A percentile compares a stretch with the other conserved stretches of the same genome.
These are phyloP conservation scores for Gymnogyps californianus DNA, from an alignment of 2,113 vertebrate species.

Conservation along the genomic window DNA sequence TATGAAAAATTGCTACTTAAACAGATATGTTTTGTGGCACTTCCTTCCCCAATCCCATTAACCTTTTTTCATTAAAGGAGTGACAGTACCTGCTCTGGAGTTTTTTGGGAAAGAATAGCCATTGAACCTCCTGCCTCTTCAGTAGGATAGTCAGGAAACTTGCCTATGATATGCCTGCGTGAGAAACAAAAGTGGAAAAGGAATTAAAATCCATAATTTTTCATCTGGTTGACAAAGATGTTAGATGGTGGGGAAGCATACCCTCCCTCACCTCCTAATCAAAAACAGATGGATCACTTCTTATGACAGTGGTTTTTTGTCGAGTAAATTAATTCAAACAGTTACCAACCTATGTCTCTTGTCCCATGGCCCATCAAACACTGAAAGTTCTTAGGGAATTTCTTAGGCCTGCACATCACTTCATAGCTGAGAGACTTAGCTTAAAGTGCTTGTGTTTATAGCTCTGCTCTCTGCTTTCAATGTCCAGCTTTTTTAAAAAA, in stretches of 20 bases:
- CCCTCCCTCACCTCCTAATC: no score
- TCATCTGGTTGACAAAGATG: not conserved
- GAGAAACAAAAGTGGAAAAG: not conserved
- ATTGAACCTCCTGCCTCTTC: slow-evolving; percentile 78
- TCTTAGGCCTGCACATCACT: not conserved
- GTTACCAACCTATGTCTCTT: not conserved
- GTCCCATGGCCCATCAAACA: not conserved
- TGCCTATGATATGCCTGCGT: slow-evolving; percentile 76
- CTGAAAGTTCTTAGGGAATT: not conserved
- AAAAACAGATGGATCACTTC: not conserved
- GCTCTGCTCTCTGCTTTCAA: not conserved
- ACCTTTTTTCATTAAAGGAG: not conserved
- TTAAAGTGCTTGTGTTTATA: not conserved
- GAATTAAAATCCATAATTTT: not conserved
- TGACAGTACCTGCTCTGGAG: slow-evolving; percentile 77
- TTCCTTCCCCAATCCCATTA: not conserved
- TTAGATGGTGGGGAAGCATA: not conserved
- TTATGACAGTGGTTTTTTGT: not conserved
- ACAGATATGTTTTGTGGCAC: not conserved
- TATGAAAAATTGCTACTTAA: not conserved
- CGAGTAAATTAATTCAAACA: not conserved
- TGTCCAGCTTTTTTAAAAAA: not conserved
- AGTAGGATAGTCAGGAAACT: slow-evolving; percentile 81
- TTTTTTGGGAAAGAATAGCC: slow-evolving; percentile 78
- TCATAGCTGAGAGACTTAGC: not conserved